Evolutionary conservation across 2,888 invertebrate species (phyloP).

Genomic region (Mesorhabditis spiculigera): DNA sequence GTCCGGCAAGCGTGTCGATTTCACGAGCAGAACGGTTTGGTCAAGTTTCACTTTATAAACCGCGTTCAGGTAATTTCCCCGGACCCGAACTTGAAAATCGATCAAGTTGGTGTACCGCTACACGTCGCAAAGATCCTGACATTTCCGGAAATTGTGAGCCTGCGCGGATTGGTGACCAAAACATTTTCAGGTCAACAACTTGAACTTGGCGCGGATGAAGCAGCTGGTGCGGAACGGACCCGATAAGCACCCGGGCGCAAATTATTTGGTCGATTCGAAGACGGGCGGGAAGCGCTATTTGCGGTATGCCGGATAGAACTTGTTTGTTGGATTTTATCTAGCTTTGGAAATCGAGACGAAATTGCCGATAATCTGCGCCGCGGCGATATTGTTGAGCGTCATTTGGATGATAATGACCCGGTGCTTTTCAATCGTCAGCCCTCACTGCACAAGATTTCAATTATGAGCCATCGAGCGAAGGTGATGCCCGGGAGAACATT

Average conservation of each 20-base stretch:
- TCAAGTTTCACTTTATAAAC: neutral
- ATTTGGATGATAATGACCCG: slow-evolving; percentile 83
- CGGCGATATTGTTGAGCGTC: slow-evolving; percentile 84
- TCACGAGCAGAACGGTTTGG: slow-evolving; percentile 82
- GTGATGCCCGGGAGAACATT: slow-evolving; percentile 61
- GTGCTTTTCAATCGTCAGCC: slow-evolving; percentile 99
- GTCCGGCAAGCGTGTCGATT: slow-evolving; percentile 95
- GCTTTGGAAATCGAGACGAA: slow-evolving; percentile 80
- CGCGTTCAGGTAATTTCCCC: slow-evolving; percentile 75
- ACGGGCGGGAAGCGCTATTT: slow-evolving; percentile 78
- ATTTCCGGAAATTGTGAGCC: slow-evolving; percentile 70
- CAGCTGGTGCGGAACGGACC: slow-evolving; percentile 84
- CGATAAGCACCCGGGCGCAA: slow-evolving; percentile 90
- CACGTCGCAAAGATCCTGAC: slow-evolving; percentile 92
- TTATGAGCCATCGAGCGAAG: slow-evolving; percentile 91
- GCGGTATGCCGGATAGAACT: slow-evolving; percentile 64
- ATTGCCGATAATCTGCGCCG: slow-evolving; percentile 68
- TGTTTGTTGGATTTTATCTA: slow-evolving; percentile 13
- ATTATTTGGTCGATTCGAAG: slow-evolving; percentile 83
- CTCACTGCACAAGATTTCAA: slow-evolving; percentile 93
- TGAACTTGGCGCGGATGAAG: slow-evolving; percentile 67
- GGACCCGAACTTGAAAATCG: slow-evolving; percentile 93
- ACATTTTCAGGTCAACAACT: slow-evolving; percentile 20
- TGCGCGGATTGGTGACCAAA: neutral
- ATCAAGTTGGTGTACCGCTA: slow-evolving; percentile 93